Conservation (phyloP, 2,113 vertebrate species). For the Chaenogobius annularis region DNA sequence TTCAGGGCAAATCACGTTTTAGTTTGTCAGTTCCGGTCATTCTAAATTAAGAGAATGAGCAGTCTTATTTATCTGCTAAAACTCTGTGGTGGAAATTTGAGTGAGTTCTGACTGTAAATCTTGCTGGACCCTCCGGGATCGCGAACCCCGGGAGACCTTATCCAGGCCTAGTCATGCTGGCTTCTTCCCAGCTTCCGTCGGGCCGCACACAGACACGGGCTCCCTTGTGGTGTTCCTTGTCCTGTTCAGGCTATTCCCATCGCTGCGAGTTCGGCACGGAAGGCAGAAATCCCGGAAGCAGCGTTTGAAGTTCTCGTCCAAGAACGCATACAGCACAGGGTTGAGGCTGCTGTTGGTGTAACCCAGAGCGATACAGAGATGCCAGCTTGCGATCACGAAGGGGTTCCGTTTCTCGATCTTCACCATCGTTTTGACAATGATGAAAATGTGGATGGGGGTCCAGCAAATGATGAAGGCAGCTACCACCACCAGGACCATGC, state of each 20-base stretch:
- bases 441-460: conserved; percentile 96
- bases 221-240: conserved; percentile 77
- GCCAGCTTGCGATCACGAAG: conserved; percentile 88
- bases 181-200: conserved; percentile 71
- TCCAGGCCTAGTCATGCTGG: conserved; percentile 84
- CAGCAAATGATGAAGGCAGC: conserved; percentile 95
- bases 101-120: conserved; percentile 81
- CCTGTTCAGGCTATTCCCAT: conserved; percentile 76
- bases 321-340: conserved; percentile 91
- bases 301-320: conserved; percentile 95
- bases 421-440: conserved; percentile 93
- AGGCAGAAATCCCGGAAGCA: conserved; percentile 94
- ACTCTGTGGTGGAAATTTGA: conserved; percentile 81
- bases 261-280: conserved; percentile 70
- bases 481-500: conserved; percentile 95
- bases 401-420: conserved; percentile 88
- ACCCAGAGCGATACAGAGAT: conserved; percentile 93
- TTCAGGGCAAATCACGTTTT: background rate
- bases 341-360: conserved; percentile 98
- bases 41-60: background rate
- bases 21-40: background rate
- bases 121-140: conserved; percentile 65
- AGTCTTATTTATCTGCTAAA: conserved; percentile 40
- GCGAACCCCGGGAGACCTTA: conserved; percentile 62
- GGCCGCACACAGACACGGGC: conserved; percentile 80